These are phyloP conservation scores for Pampusana beccarii DNA, from an alignment of 2,113 vertebrate genomes.

Conservation along the genomic window DNA sequence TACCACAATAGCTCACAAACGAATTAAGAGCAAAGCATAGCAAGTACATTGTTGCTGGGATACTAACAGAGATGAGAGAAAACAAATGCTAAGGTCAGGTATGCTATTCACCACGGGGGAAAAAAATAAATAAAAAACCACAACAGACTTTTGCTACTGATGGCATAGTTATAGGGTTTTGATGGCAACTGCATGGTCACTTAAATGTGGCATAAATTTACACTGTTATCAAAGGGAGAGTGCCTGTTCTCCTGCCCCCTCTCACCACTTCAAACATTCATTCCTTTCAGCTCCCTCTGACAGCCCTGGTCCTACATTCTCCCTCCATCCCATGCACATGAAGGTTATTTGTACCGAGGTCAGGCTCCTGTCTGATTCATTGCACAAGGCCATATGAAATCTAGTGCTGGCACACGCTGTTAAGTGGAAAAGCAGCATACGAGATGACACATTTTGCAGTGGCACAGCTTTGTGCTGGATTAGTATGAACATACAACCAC, in stretches of 20 bases:
- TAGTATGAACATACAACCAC: not conserved
- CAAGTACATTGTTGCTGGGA: constrained; percentile 18
- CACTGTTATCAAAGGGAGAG: not conserved
- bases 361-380: not conserved
- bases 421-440: not conserved
- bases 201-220: not conserved
- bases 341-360: not conserved
- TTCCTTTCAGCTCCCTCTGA: constrained; percentile 17
- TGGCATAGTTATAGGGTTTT: not conserved
- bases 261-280: not conserved
- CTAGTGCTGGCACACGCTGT: not conserved
- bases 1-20: not conserved
- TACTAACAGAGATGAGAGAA: not conserved
- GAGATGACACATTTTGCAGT: not conserved
- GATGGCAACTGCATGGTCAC: not conserved
- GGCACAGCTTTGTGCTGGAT: not conserved
- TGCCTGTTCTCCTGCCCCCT: not conserved
- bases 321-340: not conserved
- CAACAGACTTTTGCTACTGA: not conserved
- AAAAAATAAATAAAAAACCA: not conserved
- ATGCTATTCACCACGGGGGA: not conserved
- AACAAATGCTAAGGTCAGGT: constrained; percentile 10
- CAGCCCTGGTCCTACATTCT: not conserved
- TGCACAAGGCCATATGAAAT: not conserved
- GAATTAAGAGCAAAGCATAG: not conserved